phyloP scores from a whole-genome alignment of 2,888 invertebrate genomes.

The Polymixis flavicincta region DNA sequence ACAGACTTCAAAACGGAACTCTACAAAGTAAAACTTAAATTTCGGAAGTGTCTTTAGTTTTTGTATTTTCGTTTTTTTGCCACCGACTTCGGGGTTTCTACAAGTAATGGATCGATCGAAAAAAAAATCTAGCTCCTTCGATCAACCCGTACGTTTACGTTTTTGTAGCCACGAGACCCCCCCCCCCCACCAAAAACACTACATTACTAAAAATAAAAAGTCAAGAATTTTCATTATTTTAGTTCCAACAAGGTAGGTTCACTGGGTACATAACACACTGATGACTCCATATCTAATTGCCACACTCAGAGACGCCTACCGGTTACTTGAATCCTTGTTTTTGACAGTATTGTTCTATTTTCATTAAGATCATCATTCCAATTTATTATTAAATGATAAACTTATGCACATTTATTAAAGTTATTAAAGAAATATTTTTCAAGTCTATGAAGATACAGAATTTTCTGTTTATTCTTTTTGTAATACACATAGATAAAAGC shows the following conservation, averaged over 20 bases:
- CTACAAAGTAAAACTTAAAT: no score
- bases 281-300: background rate
- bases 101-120: no score
- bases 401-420: background rate
- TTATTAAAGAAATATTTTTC: slow-evolving; percentile 8
- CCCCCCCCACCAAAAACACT: no score
- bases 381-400: background rate
- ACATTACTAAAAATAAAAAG: background rate
- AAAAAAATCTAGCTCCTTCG: no score
- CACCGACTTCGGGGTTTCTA: no score
- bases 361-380: background rate
- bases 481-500: background rate
- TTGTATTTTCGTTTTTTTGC: no score
- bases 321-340: background rate
- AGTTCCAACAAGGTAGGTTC: background rate
- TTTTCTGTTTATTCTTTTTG: slow-evolving; percentile 6
- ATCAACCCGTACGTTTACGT: no score
- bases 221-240: background rate
- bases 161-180: no score
- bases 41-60: no score
- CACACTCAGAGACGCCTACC: no score
- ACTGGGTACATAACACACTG: background rate
- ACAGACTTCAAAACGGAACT: no score
- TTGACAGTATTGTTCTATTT: background rate
- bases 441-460: background rate